A percentile compares a stretch with the other conserved stretches of the same genome.
phyloP scores from a whole-genome alignment of 2,113 vertebrate genomes.

The Regulus satrapa region DNA sequence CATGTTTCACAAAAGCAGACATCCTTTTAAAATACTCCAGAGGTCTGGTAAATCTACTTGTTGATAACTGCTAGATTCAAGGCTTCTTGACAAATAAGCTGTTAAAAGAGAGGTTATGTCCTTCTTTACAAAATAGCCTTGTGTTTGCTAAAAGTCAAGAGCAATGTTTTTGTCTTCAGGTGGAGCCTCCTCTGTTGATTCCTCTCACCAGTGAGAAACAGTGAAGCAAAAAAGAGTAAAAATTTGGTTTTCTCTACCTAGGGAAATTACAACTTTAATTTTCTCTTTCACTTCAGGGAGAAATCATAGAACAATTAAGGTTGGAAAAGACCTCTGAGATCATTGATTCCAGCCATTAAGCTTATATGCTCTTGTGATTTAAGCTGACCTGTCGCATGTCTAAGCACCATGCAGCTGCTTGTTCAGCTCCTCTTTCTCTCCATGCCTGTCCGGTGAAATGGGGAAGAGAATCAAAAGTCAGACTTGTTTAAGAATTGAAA shows the following conservation, averaged over 20 bases:
- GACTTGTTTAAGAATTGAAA: neutral
- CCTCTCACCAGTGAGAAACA: neutral
- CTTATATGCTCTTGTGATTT: neutral
- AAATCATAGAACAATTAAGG: neutral
- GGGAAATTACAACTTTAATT: neutral
- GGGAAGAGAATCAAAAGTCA: neutral
- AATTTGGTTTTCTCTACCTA: neutral
- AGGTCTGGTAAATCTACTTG: neutral
- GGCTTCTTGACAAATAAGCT: neutral
- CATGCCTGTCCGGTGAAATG: fast-evolving
- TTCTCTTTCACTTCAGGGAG: neutral
- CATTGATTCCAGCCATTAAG: neutral
- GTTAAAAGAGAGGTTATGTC: neutral
- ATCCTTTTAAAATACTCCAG: neutral
- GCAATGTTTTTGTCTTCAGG: neutral
- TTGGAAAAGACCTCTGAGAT: neutral
- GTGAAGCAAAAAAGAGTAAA: neutral
- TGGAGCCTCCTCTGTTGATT: neutral
- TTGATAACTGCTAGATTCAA: neutral
- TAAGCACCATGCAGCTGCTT: neutral
- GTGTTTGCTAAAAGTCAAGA: neutral
- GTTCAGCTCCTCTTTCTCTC: neutral
- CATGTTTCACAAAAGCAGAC: neutral
- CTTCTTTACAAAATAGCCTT: neutral
- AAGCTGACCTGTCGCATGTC: neutral